Base-by-base conservation (phyloP, 2,797 vertebrate genomes). In the Anisognathus igniventris region DNA sequence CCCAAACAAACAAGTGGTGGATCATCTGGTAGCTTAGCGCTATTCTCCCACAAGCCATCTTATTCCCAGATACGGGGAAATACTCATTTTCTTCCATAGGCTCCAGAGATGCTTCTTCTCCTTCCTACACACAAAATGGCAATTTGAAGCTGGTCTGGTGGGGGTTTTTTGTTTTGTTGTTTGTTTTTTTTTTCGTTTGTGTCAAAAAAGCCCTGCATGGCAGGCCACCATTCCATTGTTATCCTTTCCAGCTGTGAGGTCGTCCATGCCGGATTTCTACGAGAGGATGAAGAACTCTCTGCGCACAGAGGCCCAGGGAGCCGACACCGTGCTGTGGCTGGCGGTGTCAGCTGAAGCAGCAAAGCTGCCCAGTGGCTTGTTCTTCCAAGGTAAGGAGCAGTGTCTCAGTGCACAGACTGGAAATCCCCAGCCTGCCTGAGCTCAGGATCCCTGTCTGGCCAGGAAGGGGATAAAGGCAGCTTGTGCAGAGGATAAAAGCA, bases 301-400 rank as follows among this genome's bases (percentile, higher is more conserved):
- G 84, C 97, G 98, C 83, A 98, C 98, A 0, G 98, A 98, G 75
- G 97, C 94, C 33, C 98, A 99, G 97, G 98, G 98, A 1, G 98
- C 98, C 0, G 98, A 99, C 94, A 98, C 98, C 0, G 84, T 94
- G 11, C 96, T 98, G 27, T 99, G 99, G 98, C 90, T 99, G 47
- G 98, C 98, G 0, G 58, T 97, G 6, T 97, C 98, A 12, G 27
- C 97, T 3, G 96, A 97, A 5, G 98, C 98, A 48, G 1, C 54
- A 4, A 96, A 96, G 74, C 97, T 98, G 33, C 96, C 96, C 0
- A 99, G 98, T 0, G 98, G 98, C 42, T 97, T 96, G 68, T 98
- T 98, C 97, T 99, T 98, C 95, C 98, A 99, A 95, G 98, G 98
- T 98, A 66, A 97, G 87, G 33, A 8, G 37, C 24, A 33, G 40